Evolutionary conservation across 2,113 vertebrate species (phyloP), one percentile per base, ranked within the genome.

Genomic region (Paedocypris sp.): DNA sequence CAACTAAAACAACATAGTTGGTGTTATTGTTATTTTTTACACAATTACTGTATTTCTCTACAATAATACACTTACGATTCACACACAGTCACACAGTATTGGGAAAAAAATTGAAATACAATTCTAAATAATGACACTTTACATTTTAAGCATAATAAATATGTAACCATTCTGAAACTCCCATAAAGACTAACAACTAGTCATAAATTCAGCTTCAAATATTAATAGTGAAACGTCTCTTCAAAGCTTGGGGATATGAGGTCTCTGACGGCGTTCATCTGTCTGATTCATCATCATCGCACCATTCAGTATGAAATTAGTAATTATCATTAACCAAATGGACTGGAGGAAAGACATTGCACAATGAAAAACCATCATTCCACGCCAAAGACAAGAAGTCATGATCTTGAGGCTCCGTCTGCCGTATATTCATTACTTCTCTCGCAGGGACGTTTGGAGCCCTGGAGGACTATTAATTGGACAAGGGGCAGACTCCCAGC

Each of bases 401-500:
- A 26, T 60, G 56, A 65, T 68, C 66, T 68, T 49, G 49, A 8
- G n/a, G 43, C 26, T 47, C 60, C 41, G 60, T 56, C 59, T 66
- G 64, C 28, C 38, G 26, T 12, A 43, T 42, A 54, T 64, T 73
- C 63, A 69, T 73, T 67, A 69, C 43, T 47, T 67, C 48, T 47
- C 67, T 52, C 58, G 39, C 38, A 39, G 56, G 56, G 71, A 53
- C 25, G 9, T 56, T 51, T 28, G 45, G 60, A 64, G 71, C 49
- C 52, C 53, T 51, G 28, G 48, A 56, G 56, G 64, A 69, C 60
- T 59, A 67, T 73, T 73, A 73, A 73, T 64, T 67, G 64, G 60
- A 57, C 53, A 57, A 48, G 31, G 22, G 64, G 63, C 39, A 46
- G 42, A 49, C 32, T 69, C 59, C 31, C 51, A 69, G 41, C 64